phyloP scores from a whole-genome alignment of 2,888 invertebrate species.

The Sinopyrophorus schimmeli region DNA sequence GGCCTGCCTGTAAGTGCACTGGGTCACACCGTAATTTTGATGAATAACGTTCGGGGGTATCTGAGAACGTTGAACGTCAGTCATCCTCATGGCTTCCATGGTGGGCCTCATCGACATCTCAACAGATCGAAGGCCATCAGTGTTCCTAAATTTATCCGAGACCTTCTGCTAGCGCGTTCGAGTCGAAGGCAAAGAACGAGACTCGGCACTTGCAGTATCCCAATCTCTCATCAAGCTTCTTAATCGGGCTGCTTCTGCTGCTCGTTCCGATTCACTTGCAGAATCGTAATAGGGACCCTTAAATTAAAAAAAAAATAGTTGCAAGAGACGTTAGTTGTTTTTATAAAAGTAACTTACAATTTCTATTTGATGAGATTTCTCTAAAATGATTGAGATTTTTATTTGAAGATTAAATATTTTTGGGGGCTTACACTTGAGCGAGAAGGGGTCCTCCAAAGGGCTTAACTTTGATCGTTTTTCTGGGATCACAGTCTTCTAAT shows the following conservation, averaged over 20 bases:
- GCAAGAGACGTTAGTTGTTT: too few relatives aligned
- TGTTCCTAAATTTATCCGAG: slow-evolving; percentile 25
- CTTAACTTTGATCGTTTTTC: slow-evolving; percentile 48
- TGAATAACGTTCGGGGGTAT: slow-evolving; percentile 51
- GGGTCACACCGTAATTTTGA: slow-evolving; percentile 51
- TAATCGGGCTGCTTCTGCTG: slow-evolving; percentile 68
- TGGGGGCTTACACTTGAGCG: slow-evolving; percentile 52
- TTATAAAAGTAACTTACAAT: slow-evolving; percentile 69
- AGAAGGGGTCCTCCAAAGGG: slow-evolving; percentile 50
- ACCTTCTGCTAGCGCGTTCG: slow-evolving; percentile 52
- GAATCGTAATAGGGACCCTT: slow-evolving; percentile 84
- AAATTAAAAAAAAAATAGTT: too few relatives aligned
- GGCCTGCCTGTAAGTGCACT: slow-evolving; percentile 41
- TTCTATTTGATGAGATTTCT: slow-evolving; percentile 69
- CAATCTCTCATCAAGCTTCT: slow-evolving; percentile 73
- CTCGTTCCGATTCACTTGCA: slow-evolving; percentile 73
- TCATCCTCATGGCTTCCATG: slow-evolving; percentile 2
- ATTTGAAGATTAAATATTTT: too few relatives aligned
- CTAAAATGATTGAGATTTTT: too few relatives aligned
- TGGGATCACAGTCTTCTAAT: slow-evolving; percentile 46
- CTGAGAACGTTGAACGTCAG: slow-evolving; percentile 31
- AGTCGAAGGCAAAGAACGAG: slow-evolving; percentile 59
- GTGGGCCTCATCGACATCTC: slow-evolving; percentile 1
- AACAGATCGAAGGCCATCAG: slow-evolving; percentile 27
- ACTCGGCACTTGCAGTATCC: slow-evolving; percentile 70